phyloP scores from a whole-genome alignment of 2,888 invertebrate species.

The Apodemia hepburni region DNA sequence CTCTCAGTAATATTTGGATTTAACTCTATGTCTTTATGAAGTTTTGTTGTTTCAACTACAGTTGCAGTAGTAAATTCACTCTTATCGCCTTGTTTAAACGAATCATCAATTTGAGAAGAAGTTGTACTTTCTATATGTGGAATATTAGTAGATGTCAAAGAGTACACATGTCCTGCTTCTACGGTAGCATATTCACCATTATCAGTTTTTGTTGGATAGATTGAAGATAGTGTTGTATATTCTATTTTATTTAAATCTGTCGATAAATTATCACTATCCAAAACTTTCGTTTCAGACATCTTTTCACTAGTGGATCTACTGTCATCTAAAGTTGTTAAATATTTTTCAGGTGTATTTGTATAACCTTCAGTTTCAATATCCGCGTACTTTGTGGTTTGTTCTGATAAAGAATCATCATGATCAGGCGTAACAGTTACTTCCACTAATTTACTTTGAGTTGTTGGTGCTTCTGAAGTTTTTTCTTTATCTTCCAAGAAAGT shows the following conservation, averaged over 20 bases:
- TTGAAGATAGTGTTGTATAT: not conserved
- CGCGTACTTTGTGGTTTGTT: not conserved
- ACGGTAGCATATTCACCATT: not conserved
- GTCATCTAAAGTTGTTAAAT: not conserved
- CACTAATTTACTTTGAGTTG: not conserved
- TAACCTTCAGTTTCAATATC: not conserved
- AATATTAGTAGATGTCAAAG: not conserved
- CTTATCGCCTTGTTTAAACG: not conserved
- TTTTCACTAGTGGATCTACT: not conserved
- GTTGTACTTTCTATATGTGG: not conserved
- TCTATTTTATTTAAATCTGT: not conserved
- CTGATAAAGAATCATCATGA: not conserved
- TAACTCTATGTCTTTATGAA: not conserved
- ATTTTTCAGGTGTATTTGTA: not conserved
- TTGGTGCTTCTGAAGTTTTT: not conserved
- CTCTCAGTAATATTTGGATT: not conserved
- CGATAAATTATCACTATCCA: not conserved
- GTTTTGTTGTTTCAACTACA: not conserved
- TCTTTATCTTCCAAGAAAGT: not conserved
- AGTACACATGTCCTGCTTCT: not conserved
- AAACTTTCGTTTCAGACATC: not conserved
- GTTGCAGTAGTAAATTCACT: not conserved
- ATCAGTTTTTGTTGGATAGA: not conserved
- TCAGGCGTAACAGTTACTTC: not conserved
- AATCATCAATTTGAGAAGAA: not conserved